Evolutionary conservation across 2,888 invertebrate genomes (phyloP).

Genomic region (Pristionchus maxplancki): DNA sequence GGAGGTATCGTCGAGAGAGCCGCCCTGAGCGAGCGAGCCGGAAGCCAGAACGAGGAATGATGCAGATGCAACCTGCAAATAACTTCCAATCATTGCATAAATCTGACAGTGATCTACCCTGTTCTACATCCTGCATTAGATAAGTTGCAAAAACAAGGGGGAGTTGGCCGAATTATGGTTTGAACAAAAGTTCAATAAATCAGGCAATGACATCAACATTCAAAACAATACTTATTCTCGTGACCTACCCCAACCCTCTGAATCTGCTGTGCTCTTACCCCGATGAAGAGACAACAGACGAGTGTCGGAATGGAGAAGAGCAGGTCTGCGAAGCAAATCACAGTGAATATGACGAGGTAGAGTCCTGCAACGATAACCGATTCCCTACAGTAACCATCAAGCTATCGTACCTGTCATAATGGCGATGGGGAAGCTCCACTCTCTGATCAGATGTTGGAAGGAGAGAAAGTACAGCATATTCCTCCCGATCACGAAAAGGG

Average conservation of each 20-base stretch:
- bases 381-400: not conserved
- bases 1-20: constrained; percentile 34
- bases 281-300: constrained; percentile 46
- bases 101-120: too few species aligned
- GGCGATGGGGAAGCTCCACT: constrained; percentile 49
- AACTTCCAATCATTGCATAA: not conserved
- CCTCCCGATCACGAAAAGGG: constrained; percentile 45
- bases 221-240: not conserved
- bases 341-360: constrained; percentile 27
- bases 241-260: not conserved
- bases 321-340: constrained; percentile 48
- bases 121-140: too few species aligned
- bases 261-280: constrained; percentile 12
- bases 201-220: too few species aligned
- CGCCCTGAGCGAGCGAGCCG: constrained; percentile 47
- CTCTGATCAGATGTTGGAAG: constrained; percentile 49
- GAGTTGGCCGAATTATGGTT: too few species aligned
- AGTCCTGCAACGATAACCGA: constrained; percentile 21
- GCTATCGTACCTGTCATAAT: constrained; percentile 46
- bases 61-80: constrained; percentile 44
- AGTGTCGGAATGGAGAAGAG: constrained; percentile 52
- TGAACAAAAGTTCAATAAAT: too few species aligned
- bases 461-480: constrained; percentile 51
- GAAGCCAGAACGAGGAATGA: constrained; percentile 37
- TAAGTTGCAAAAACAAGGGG: too few species aligned